Evolutionary conservation across 2,113 vertebrate genomes (phyloP).

Genomic region (Platanista minor): DNA sequence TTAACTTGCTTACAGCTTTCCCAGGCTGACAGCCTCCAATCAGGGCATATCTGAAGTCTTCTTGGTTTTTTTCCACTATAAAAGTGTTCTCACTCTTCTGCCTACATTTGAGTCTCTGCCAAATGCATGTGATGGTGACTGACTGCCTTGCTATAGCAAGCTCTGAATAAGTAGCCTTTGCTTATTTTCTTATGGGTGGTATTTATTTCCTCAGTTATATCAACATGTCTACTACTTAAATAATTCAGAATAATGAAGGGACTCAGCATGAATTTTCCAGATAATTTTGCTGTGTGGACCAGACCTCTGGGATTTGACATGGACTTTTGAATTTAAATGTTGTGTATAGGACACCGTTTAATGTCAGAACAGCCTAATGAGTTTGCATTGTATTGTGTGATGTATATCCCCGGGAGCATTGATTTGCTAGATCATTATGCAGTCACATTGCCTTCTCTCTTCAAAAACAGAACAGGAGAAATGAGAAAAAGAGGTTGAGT

Average conservation of each 20-base stretch:
- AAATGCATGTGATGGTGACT: background rate
- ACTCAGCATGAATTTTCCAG: conserved; percentile 1
- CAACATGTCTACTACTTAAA: background rate
- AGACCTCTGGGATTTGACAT: background rate
- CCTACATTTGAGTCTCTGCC: background rate
- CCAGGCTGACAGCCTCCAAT: background rate
- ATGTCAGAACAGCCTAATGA: background rate
- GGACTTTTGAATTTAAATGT: background rate
- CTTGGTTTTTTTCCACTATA: background rate
- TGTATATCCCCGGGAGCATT: background rate
- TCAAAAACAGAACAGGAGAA: background rate
- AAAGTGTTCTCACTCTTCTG: background rate
- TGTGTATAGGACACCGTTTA: background rate
- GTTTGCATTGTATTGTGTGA: background rate
- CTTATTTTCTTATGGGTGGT: background rate
- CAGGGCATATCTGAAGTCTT: background rate
- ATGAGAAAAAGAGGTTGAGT: background rate
- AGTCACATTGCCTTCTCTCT: background rate
- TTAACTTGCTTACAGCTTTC: too few species aligned
- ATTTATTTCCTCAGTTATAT: background rate
- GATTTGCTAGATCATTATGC: conserved; percentile 1
- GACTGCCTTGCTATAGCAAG: background rate
- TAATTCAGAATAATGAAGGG: background rate
- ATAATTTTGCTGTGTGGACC: background rate
- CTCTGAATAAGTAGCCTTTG: background rate